Evolutionary conservation across 92 coral and sea anemone species (phyloP), one percentile per base, ranked within the genome.

Genomic region (Paragorgia papillata): DNA sequence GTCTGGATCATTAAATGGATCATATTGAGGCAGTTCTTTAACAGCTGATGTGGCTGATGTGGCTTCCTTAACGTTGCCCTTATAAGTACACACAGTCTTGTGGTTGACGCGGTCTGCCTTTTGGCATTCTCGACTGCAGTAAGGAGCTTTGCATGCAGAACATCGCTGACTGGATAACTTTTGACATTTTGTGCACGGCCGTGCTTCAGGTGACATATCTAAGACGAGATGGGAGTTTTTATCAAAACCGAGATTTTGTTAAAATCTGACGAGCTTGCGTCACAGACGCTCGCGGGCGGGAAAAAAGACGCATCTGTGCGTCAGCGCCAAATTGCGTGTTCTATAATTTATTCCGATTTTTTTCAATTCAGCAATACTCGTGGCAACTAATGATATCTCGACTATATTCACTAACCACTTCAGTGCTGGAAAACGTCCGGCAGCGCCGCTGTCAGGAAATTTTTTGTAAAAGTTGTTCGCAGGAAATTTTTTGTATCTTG

Each of bases 81-180:
- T n/a, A 32, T 81, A 85, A 55, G 22, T 78, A 54, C 96, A 90
- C 2, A 57, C 14, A 27, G 35, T 81, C 71, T 91, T 94, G 78
- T 94, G 98, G 30, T 82, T 73, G 1, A 87, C 69, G 88, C 97
- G 87, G 83, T 94, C 92, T 19, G 80, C 68, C 39, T 80, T 84
- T 75, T 94, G 98, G 53, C 98, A 94, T 12, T 86, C 85, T n/a
- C 84, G 85, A 56, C 98, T 89, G 77, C 98, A 94, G 68, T 94
- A 94, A 17, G 91, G 98, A 2, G 74, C 75, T 78, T 94, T 94
- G 68, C 98, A 94, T 15, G 81, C 89, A 44, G 90, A 82, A 74
- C 98, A 94, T 50, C 95, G 75, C 63, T 85, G 88, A 14, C 55
- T 66, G n/a, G 92, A 92, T 26, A 27, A 33, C 25, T 84, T 83